These are phyloP conservation scores for Amphiprion ocellaris DNA, from an alignment of 2,113 vertebrate species.

Conservation along the genomic window DNA sequence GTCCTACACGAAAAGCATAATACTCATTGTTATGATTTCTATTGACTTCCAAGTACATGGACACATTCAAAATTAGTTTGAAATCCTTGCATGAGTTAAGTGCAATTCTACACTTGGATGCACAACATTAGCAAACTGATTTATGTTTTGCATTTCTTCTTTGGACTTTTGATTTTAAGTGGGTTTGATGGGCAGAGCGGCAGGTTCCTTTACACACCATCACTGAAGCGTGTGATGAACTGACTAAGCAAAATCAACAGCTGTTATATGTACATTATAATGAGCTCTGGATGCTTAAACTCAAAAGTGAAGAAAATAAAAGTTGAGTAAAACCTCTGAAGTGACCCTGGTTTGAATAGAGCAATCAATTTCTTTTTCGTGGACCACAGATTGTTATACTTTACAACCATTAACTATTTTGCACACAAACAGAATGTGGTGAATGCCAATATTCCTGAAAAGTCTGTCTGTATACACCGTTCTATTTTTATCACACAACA, in stretches of 20 bases:
- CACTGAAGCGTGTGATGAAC: slow-evolving; percentile 33
- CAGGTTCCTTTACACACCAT: slow-evolving; percentile 25
- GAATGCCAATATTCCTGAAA: not conserved
- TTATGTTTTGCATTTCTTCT: slow-evolving; percentile 37
- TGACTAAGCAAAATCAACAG: slow-evolving; percentile 39
- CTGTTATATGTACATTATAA: slow-evolving; percentile 29
- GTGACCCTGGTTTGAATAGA: too few species aligned
- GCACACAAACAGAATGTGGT: too few species aligned
- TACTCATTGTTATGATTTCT: not conserved
- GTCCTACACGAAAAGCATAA: too few species aligned
- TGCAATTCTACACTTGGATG: slow-evolving; percentile 47
- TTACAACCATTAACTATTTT: too few species aligned
- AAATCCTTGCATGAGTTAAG: slow-evolving; percentile 37
- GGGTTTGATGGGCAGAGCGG: slow-evolving; percentile 49
- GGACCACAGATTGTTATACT: too few species aligned
- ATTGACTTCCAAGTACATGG: not conserved
- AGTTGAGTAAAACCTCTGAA: not conserved
- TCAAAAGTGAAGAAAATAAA: slow-evolving; percentile 1
- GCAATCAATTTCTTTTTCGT: too few species aligned
- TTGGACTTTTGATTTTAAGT: slow-evolving; percentile 32
- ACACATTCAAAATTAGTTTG: slow-evolving; percentile 12
- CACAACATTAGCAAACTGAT: slow-evolving; percentile 57
- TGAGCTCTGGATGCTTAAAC: slow-evolving; percentile 5
- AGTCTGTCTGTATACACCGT: too few species aligned
- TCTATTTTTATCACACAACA: too few species aligned